These are phyloP conservation scores for Solea senegalensis DNA, from an alignment of 2,113 vertebrate genomes.

Conservation along the genomic window DNA sequence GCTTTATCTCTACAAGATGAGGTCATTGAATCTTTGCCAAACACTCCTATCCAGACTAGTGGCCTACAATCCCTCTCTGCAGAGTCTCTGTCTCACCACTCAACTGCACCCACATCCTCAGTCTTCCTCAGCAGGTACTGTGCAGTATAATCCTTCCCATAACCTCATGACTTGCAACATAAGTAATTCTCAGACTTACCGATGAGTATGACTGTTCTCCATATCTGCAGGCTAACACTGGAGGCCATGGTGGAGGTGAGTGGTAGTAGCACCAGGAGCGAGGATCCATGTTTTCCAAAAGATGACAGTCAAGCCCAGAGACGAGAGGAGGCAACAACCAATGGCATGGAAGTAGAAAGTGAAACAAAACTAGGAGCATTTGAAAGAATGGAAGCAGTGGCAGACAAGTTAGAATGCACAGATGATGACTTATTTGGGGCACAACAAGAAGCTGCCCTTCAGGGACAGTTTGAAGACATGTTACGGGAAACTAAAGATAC, in stretches of 20 bases:
- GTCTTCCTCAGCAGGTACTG: constrained; percentile 88
- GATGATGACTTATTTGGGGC: constrained; percentile 57
- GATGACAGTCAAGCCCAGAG: constrained; percentile 4
- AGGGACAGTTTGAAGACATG: constrained; percentile 41
- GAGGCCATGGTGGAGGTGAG: constrained; percentile 76
- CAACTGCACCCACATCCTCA: constrained; percentile 71
- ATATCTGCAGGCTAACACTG: constrained; percentile 84
- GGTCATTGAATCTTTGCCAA: constrained; percentile 82
- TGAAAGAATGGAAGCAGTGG: background rate
- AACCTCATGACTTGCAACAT: background rate
- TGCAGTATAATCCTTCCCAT: constrained; percentile 21
- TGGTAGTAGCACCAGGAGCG: constrained; percentile 27
- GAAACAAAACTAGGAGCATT: constrained; percentile 11
- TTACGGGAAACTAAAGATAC: constrained; percentile 9
- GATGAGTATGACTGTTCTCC: constrained; percentile 6
- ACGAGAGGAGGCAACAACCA: constrained; percentile 27
- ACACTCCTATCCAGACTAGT: constrained; percentile 71
- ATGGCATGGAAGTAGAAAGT: constrained; percentile 25
- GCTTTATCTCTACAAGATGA: constrained; percentile 78
- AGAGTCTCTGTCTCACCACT: constrained; percentile 80
- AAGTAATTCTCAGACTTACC: background rate
- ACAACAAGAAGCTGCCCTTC: constrained; percentile 22
- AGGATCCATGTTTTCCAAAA: constrained; percentile 6
- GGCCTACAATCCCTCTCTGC: constrained; percentile 80
- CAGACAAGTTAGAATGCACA: background rate